These are phyloP conservation scores for Sminthurides aquaticus DNA, from an alignment of 2,888 invertebrate species.

Conservation along the genomic window DNA sequence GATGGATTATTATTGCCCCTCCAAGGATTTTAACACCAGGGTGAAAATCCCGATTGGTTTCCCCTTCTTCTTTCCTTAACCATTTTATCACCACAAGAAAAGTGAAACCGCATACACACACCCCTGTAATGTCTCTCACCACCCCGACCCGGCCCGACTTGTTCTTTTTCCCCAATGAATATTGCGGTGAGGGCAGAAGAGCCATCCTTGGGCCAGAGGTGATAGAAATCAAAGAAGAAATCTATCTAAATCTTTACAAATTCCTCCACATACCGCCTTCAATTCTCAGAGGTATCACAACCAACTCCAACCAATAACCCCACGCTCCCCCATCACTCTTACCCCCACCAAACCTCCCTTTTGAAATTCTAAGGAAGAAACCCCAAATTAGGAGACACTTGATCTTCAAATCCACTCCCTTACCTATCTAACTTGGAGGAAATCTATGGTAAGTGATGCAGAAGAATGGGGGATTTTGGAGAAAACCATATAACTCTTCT, in stretches of 20 bases:
- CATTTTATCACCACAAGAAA: background rate
- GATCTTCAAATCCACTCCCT: background rate
- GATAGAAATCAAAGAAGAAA: constrained; percentile 10
- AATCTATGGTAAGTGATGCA: too few relatives aligned
- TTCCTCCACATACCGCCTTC: background rate
- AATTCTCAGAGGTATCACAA: too few relatives aligned
- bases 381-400: background rate
- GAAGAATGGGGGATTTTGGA: too few relatives aligned
- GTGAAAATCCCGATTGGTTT: background rate
- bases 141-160: background rate
- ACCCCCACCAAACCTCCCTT: too few relatives aligned
- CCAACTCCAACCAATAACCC: too few relatives aligned
- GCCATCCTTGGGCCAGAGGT: too few relatives aligned
- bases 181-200: background rate
- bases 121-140: background rate
- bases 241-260: constrained; percentile 9
- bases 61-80: background rate
- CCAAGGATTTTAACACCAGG: background rate
- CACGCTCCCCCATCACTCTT: too few relatives aligned
- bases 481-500: too few relatives aligned
- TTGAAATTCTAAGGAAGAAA: too few relatives aligned
- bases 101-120: background rate
- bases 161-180: background rate
- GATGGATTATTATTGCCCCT: background rate
- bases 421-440: background rate